Base-by-base conservation (phyloP, 2,113 vertebrate species). In the Donacobius atricapilla region DNA sequence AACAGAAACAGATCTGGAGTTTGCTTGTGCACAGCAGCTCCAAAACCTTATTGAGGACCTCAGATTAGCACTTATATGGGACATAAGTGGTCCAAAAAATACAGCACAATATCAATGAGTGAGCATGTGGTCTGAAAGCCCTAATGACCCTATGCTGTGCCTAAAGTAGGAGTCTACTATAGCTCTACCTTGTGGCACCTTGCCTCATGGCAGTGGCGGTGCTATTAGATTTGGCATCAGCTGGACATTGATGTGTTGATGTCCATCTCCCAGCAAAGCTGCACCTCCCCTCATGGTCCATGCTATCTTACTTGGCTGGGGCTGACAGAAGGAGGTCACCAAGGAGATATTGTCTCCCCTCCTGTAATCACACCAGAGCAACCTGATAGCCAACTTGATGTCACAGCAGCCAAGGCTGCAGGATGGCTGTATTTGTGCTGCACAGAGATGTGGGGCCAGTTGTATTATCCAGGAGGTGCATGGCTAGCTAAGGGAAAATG, bases 71-170 rank as follows among this genome's bases (percentile, higher is more conserved):
- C 6, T 78, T 66, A 6, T 1, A 39, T 3, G 11, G 16, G 33
- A 25, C 9, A 19, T 2, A 30, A 23, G 19, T 72, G 19, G 13
- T 64, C 30, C 18, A 30, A 63, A 86, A 42, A 89, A 48, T 10
- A 30, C 23, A 39, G 15, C 16, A n/a, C 23, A 42, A 6, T 37
- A 39, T 33, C n/a, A 54, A 4, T 0, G 3, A 51, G 11, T 23
- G 12, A 89, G 8, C 11, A 39, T 10, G 31, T 12, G 15, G 11
- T 56, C 39, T 73, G 35, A 66, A 82, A 71, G 8, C 13, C 17
- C 13, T 1, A 3, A 8, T 1, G 5, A 14, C 11, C 16, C 14
- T 2, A 0, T 33, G 12, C 13, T 15, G 10, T 21, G 23, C 16
- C 39, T 51, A 31, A 71, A 42, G 12, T 20, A 54, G 37, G 25